Conservation (phyloP, 2,797 vertebrate species). For the Sorex maritimensis region DNA sequence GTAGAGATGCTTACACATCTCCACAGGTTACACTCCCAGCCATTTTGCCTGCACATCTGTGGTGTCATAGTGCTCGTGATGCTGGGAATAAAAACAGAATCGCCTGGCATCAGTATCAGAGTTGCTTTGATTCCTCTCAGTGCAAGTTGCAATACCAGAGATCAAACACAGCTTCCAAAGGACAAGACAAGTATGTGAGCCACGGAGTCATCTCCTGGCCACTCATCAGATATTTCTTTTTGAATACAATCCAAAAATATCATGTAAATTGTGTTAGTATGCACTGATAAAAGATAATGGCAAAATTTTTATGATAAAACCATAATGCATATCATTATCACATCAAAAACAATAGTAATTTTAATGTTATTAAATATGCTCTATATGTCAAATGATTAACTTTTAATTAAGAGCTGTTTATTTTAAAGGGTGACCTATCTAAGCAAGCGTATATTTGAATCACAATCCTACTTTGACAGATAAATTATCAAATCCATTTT, state of each 20-base stretch:
- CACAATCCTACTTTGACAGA: not conserved
- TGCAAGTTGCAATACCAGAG: too few relatives aligned
- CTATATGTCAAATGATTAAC: slow-evolving; percentile 23
- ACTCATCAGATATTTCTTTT: not conserved
- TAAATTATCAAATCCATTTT: not conserved
- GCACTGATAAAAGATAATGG: slow-evolving; percentile 18
- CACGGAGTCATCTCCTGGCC: too few relatives aligned
- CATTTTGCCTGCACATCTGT: too few relatives aligned
- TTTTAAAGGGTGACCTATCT: slow-evolving; percentile 21
- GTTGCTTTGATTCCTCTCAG: too few relatives aligned
- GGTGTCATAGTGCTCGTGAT: too few relatives aligned
- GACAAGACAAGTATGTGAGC: too few relatives aligned
- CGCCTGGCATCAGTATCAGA: too few relatives aligned
- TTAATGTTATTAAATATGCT: slow-evolving; percentile 53
- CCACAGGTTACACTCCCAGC: too few relatives aligned
- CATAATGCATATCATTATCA: slow-evolving; percentile 6
- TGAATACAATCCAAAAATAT: slow-evolving; percentile 11
- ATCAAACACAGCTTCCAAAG: too few relatives aligned
- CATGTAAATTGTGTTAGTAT: not conserved
- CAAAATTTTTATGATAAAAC: not conserved
- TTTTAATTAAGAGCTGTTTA: not conserved
- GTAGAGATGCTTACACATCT: too few relatives aligned
- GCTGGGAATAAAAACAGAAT: too few relatives aligned
- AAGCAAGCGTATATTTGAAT: not conserved
- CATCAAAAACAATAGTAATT: slow-evolving; percentile 25